Base-by-base conservation (phyloP, 2,113 vertebrate genomes). In the Lophochroa leadbeateri region DNA sequence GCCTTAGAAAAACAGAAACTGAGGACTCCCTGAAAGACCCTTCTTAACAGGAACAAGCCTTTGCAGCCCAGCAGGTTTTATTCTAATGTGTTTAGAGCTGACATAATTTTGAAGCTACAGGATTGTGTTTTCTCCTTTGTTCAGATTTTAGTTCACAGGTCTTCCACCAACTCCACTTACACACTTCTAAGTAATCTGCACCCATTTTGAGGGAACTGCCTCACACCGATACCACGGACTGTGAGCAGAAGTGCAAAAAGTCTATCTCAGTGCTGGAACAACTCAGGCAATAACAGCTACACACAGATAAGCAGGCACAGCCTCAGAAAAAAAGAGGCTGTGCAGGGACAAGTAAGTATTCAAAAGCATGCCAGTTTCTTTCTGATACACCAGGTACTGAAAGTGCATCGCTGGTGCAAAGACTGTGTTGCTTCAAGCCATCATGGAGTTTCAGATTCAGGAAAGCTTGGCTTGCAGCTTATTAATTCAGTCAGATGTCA, bases 151-250 rank as follows among this genome's bases (percentile, higher is more conserved):
- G 9, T 60, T 68, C 17, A 27, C 27, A 47, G 13, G 57, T 83
- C 31, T 74, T 67, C 60, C 33, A 67, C 8, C 50, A 67, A 1
- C 7, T 74, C 58, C 2, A 29, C 21, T 72, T 85, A 67, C 2
- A 3, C 46, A 35, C 19, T 64, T 6, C 12, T 65, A 76, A 57
- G 33, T 33, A 72, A 82, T 82, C 63, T 6, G 4, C 44, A 44
- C 9, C 17, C 5, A 7, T 80, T 90, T 80, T 64, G 71, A 60
- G 20, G 17, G 20, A 86, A 19, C 47, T 61, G 29, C 44, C 49
- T 90, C 1, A 3, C 24, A 29, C 5, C 0, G 9, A 72, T 53
- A 43, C 35, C 60, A 10, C 0, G 2, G 31, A 31, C 57, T 72
- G 39, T 24, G 29, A 86, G 28, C 33, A 82, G 53, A 68, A 47